phyloP scores from a whole-genome alignment of 2,797 vertebrate genomes.

The Rhincodon typus region DNA sequence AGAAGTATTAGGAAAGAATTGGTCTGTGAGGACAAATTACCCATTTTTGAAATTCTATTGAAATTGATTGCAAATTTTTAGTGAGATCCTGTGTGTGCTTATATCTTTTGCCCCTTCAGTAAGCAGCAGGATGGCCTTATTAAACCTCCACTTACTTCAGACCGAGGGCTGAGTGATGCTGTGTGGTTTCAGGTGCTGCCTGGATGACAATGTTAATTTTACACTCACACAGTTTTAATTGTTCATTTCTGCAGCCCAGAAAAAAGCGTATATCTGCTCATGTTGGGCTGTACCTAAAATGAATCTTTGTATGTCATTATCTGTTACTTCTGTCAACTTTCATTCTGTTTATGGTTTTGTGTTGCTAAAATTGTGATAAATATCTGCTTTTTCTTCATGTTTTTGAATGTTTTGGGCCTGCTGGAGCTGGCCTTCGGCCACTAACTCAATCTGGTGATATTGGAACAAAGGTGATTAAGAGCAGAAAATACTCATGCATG shows the following conservation, averaged over 20 bases:
- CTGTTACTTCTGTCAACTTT: constrained; percentile 1
- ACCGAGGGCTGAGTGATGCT: background rate
- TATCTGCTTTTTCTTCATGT: background rate
- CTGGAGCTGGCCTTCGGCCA: background rate
- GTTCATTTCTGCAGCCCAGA: constrained; percentile 30
- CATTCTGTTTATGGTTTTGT: background rate
- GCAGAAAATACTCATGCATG: no score
- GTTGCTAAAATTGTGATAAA: background rate
- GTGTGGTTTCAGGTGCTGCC: constrained; percentile 28
- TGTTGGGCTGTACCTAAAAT: background rate
- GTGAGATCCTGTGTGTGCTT: background rate
- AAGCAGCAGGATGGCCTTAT: background rate
- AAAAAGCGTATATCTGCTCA: background rate
- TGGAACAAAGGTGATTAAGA: no score
- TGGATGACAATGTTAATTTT: background rate
- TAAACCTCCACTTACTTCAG: background rate
- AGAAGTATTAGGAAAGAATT: background rate
- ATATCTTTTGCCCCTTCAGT: background rate
- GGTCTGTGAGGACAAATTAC: background rate
- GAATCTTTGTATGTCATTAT: background rate
- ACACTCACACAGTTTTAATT: no score
- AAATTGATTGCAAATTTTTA: background rate
- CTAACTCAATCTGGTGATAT: no score
- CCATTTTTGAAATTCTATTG: background rate
- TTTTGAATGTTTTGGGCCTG: background rate